Evolutionary conservation across 2,888 invertebrate species (phyloP), one percentile per base, ranked within the genome.

Genomic region (Cyaniris semiargus): DNA sequence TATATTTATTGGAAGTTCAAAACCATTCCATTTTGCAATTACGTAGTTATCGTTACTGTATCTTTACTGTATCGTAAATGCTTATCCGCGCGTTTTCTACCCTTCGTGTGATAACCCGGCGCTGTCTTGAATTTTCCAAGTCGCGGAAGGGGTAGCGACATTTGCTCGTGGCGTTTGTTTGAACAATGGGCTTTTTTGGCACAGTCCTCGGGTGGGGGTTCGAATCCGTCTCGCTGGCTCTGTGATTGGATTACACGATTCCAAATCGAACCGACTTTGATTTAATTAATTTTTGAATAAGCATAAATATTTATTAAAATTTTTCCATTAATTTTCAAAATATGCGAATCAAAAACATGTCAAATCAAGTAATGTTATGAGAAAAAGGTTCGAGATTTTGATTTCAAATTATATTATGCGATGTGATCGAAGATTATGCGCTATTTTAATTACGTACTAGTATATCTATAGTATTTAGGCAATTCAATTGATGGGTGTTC

Each of bases 101-200:
- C 13, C 27, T 1, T 38, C 60, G 34, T 71, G 56, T 71, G 82
- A 88, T 83, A 56, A 6, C 0, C 56, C 10, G 27, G 53, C 31
- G 53, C 77, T 74, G 75, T 78, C 82, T 84, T 87, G 92, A 92
- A 92, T 92, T 86, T 84, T 83, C 89, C 89, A 92, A 89, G 89
- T 89, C 91, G 90, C 87, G 88, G 86, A 87, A 88, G 87, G 81
- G 90, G 89, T 88, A 87, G 88, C 90, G 90, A 90, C 91, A 88
- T 90, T 90, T 89, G 91, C 88, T 84, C 85, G 84, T 84, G 86
- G 86, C 89, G 85, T 86, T 86, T 91, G 88, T 91, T 93, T 92
- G 89, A 89, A 90, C 90, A 90, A 92, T 91, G 88, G 90, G 91
- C 88, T 90, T 93, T 91, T 90, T 90, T 86, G 85, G 84, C 80